Percentiles rank a stretch among this genome's conserved stretches.
Conservation (phyloP, 2,888 invertebrate genomes). For the Pristionchus exspectatus region DNA sequence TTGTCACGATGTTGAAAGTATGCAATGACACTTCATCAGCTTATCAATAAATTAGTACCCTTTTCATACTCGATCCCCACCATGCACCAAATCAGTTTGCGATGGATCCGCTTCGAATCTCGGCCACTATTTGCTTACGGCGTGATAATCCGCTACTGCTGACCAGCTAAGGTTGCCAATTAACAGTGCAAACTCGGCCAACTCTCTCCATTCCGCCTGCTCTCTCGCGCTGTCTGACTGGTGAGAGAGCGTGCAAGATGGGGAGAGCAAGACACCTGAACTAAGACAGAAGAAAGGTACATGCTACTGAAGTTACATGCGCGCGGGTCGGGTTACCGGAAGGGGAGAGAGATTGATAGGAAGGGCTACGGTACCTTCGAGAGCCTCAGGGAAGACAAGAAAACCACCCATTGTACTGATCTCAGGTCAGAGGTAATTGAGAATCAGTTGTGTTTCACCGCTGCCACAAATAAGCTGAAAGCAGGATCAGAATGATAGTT, state of each 20-base stretch:
- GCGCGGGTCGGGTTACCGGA: background rate
- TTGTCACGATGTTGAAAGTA: background rate
- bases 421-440: background rate
- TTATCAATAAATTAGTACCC: background rate
- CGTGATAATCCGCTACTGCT: constrained; percentile 36
- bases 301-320: constrained; percentile 26
- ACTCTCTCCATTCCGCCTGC: background rate
- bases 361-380: background rate
- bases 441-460: background rate
- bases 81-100: background rate
- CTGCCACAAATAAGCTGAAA: background rate
- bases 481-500: background rate
- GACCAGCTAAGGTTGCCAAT: constrained; percentile 22
- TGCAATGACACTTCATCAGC: background rate
- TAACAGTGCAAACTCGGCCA: background rate
- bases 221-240: background rate
- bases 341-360: background rate
- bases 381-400: background rate
- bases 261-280: constrained; percentile 20
- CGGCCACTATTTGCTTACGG: background rate
- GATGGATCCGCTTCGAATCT: constrained; percentile 21
- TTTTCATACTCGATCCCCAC: background rate
- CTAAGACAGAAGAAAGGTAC: background rate
- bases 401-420: background rate
- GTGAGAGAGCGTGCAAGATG: background rate